These are phyloP conservation scores for Chondrilla cf. caribensis DNA, from an alignment of 37 sponge, comb jelly and placozoan genomes.

Conservation along the genomic window DNA sequence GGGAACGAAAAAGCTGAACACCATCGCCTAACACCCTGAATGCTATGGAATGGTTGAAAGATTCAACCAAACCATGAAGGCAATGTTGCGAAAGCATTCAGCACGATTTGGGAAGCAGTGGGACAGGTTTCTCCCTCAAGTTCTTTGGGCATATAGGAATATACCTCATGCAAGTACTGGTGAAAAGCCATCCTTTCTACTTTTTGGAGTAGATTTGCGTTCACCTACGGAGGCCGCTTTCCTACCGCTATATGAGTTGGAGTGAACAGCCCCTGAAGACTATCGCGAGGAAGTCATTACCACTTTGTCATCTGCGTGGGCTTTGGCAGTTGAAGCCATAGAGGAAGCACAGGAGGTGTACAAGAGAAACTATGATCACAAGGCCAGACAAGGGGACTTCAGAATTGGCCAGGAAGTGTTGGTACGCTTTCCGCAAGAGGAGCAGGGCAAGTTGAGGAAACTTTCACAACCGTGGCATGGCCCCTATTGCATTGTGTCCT, in stretches of 20 bases:
- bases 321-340: not conserved
- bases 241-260: not conserved
- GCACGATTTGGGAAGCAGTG: slow-evolving; percentile 36
- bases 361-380: slow-evolving; percentile 27
- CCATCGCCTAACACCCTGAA: slow-evolving; percentile 37
- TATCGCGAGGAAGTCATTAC: slow-evolving; percentile 27
- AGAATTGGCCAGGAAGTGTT: slow-evolving; percentile 47
- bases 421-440: slow-evolving; percentile 33
- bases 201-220: slow-evolving; percentile 32
- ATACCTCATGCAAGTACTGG: slow-evolving; percentile 26
- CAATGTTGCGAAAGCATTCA: slow-evolving; percentile 26
- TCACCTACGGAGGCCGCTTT: slow-evolving; percentile 26
- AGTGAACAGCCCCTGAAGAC: not conserved
- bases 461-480: slow-evolving; percentile 46
- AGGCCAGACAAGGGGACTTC: not conserved
- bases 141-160: slow-evolving; percentile 34
- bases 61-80: slow-evolving; percentile 45
- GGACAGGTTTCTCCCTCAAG: slow-evolving; percentile 2
- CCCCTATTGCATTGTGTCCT: slow-evolving; percentile 1
- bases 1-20: slow-evolving; percentile 40
- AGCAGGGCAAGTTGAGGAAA: slow-evolving; percentile 31
- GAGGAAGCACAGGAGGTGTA: not conserved
- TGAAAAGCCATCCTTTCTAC: slow-evolving; percentile 41
- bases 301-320: slow-evolving; percentile 23
- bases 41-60: slow-evolving; percentile 46